A percentile compares a stretch with the other conserved stretches of the same genome.
These are phyloP conservation scores for Alviniconcha strummeri DNA, from an alignment of 2,888 invertebrate species.

Conservation along the genomic window DNA sequence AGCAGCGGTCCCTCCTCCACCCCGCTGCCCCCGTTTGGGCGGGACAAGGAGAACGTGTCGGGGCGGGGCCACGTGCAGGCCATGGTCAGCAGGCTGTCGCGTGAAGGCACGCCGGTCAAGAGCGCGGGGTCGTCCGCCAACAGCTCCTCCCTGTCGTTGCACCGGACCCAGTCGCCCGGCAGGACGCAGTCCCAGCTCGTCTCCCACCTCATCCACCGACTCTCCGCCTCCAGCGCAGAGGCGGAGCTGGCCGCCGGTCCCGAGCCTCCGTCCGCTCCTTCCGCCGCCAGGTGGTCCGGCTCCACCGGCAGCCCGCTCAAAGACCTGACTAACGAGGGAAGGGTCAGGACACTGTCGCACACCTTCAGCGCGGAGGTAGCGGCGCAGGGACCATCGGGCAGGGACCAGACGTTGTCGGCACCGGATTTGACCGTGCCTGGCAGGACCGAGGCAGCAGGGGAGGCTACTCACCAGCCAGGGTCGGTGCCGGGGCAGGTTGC, in stretches of 20 bases:
- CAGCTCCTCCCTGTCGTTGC: slow-evolving; percentile 48
- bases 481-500: slow-evolving; percentile 32
- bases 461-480: slow-evolving; percentile 20
- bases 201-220: slow-evolving; percentile 56
- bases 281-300: neutral
- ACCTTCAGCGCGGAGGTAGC: slow-evolving; percentile 46
- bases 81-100: slow-evolving; percentile 61
- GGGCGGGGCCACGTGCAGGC: slow-evolving; percentile 59
- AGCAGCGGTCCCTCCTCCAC: neutral
- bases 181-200: slow-evolving; percentile 60
- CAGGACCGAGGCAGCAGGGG: slow-evolving; percentile 27
- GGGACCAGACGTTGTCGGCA: slow-evolving; percentile 49
- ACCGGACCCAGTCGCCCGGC: slow-evolving; percentile 53
- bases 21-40: neutral
- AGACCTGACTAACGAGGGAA: slow-evolving; percentile 63
- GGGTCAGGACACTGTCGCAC: slow-evolving; percentile 57
- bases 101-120: slow-evolving; percentile 60
- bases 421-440: slow-evolving; percentile 36
- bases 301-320: slow-evolving; percentile 46
- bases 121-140: slow-evolving; percentile 46
- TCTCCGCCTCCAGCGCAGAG: slow-evolving; percentile 58
- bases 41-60: slow-evolving; percentile 61
- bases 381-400: slow-evolving; percentile 26
- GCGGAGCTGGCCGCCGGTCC: slow-evolving; percentile 26
- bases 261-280: neutral